Evolutionary conservation across 2,797 vertebrate genomes (phyloP).

Genomic region (Peromyscus nudipes): DNA sequence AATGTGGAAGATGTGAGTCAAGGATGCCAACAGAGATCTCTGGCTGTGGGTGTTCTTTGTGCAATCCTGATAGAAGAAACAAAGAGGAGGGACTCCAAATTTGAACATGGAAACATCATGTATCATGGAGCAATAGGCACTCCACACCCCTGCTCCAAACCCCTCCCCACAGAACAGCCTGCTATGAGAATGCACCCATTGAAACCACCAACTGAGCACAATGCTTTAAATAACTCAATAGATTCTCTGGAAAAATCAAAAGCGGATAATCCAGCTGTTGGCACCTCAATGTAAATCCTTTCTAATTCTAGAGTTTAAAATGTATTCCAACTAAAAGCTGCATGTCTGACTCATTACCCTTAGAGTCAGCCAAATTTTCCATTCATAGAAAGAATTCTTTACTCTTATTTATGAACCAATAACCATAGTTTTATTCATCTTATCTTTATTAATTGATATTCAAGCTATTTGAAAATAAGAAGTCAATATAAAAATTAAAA

Average conservation of each 20-base stretch:
- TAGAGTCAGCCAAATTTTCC: neutral
- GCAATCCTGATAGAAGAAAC: neutral
- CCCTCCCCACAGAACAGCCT: neutral
- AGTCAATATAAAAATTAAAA: neutral
- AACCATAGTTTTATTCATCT: neutral
- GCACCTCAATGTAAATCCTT: neutral
- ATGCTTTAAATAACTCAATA: conserved; percentile 1
- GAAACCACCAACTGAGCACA: neutral
- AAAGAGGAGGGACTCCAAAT: conserved; percentile 15
- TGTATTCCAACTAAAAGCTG: neutral
- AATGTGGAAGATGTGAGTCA: neutral
- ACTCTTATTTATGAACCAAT: neutral
- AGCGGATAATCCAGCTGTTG: neutral
- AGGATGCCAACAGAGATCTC: neutral
- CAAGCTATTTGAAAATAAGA: conserved; percentile 15
- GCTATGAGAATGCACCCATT: neutral
- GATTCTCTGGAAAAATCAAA: conserved; percentile 25
- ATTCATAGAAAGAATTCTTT: neutral
- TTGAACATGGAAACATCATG: neutral
- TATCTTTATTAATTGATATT: neutral
- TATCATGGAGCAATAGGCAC: neutral
- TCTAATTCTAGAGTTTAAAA: conserved; percentile 53
- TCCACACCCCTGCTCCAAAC: neutral
- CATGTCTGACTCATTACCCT: neutral
- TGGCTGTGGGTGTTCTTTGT: neutral